Base-by-base conservation (phyloP, 53 echinoderm and acorn worm genomes). In the Glandiceps talaboti region DNA sequence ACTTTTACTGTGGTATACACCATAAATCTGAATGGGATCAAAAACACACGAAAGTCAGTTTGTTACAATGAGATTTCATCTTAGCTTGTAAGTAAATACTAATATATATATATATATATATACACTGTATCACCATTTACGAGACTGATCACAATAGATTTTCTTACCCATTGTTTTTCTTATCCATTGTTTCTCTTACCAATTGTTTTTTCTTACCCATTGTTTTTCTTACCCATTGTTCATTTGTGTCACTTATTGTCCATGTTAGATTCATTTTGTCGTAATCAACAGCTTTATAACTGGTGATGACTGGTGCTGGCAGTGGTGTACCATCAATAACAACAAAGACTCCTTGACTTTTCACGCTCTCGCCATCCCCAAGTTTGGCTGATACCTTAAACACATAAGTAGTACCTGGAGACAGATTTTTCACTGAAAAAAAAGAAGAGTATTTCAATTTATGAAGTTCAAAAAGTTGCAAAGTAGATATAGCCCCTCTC, bases 381-480 rank as follows among this genome's bases (percentile, higher is more conserved):
- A 87, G 83, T 29, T 1, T 75, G 0, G 88, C 93, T 10, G 26
- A 29, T 0, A 92, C 87, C 14, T 1, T 26, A 30, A 90, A 87
- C 73, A 27, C 10, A 33, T 92, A 90, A n/a, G 14, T 0, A 30
- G 74, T 33, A 0, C 90, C 87, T 0, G 90, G 82, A 28, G 87
- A 92, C 0, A 90, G 90, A 0, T 84, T 76, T 1, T 32, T 31
- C 10, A 86, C 90, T 86, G 78, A 28, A 14, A 79, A 25, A 29
- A n/a, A 79, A 45, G 29, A 28, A 75, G 64, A 20, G 64, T n/a
- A n/a, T n/a, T n/a, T n/a, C n/a, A n/a, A n/a, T n/a, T n/a, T n/a
- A n/a, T n/a, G n/a, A n/a, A n/a, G n/a, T n/a, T n/a, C n/a, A n/a
- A n/a, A n/a, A n/a, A n/a, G n/a, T n/a, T n/a, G n/a, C n/a, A n/a